Base-by-base conservation (phyloP, 2,797 vertebrate species). In the Scolopax rusticola region DNA sequence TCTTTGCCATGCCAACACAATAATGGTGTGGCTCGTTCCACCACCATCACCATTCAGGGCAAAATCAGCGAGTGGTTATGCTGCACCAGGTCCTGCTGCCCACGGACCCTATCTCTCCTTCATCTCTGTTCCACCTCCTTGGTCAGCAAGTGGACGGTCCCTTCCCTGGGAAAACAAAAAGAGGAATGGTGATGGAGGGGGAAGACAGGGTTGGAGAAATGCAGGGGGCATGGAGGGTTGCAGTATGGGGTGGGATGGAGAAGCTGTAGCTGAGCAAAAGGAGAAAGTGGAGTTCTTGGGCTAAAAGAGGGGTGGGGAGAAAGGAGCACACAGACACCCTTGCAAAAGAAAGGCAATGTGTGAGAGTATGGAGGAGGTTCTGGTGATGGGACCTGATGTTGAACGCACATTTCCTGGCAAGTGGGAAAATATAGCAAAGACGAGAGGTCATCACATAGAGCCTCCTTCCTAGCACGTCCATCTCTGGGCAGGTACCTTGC, bases 101-200 rank as follows among this genome's bases (percentile, higher is more conserved):
- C 45, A 11, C 0, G 1, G 9, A 25, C 11, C 0, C 0, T 1
- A 1, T 47, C 33, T 48, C 23, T 70, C 20, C 48, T 69, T 71
- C 63, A 28, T 25, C 41, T 21, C 21, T 36, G 5, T 32, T 88
- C 23, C n/a, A 93, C 24, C 17, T 54, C 36, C 53, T 77, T 33
- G 33, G 23, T 38, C 40, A 74, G 73, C 33, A 38, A 25, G 30
- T 48, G 43, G 63, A 53, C 0, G 0, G 16, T 32, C 12, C n/a
- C n/a, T 80, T 28, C 83, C 15, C 41, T 53, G 30, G 41, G 47
- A 50, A 81, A 69, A 56, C 7, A 45, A 64, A n/a, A 78, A 32
- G 36, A 84, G 30, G 40, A 82, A 47, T 59, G 40, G 16, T 43
- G 61, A 47, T 32, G 33, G 16, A 84, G 6, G 19, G 10, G 16